Conservation (phyloP, 2,888 invertebrate species). For the Dryomyza anilis region DNA sequence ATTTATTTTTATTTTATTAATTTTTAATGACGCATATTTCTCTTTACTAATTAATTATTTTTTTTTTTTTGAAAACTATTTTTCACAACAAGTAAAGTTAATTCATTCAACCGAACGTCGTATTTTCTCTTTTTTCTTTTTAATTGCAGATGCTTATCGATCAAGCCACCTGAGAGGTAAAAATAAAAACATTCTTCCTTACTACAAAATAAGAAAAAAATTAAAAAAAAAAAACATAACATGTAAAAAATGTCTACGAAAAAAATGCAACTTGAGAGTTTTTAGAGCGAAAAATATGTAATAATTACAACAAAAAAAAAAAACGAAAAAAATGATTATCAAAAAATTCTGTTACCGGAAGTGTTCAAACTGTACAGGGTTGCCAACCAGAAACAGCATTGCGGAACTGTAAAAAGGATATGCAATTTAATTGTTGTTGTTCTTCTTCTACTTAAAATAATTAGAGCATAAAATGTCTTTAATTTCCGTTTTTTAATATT, state of each 20-base stretch:
- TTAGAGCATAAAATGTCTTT: slow-evolving; percentile 28
- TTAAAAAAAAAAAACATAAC: slow-evolving; percentile 40
- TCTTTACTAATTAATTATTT: background rate
- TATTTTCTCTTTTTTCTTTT: slow-evolving; percentile 63
- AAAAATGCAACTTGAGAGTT: slow-evolving; percentile 53
- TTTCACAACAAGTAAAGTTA: slow-evolving; percentile 12
- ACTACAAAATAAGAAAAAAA: slow-evolving; percentile 37
- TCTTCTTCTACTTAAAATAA: too few relatives aligned
- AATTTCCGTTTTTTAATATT: too few relatives aligned
- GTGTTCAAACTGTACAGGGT: slow-evolving; percentile 31
- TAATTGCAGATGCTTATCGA: slow-evolving; percentile 78
- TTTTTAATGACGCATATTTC: background rate
- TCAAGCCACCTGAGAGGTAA: slow-evolving; percentile 78
- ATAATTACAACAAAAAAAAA: slow-evolving; percentile 13
- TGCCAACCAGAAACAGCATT: slow-evolving; percentile 22
- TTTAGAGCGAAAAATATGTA: slow-evolving; percentile 53
- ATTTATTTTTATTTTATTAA: background rate
- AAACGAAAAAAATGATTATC: background rate
- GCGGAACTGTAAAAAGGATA: slow-evolving; percentile 33
- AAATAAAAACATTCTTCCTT: slow-evolving; percentile 41
- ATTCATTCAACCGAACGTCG: slow-evolving; percentile 20
- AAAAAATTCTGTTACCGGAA: slow-evolving; percentile 5
- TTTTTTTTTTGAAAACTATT: too few relatives aligned
- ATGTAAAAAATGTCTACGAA: slow-evolving; percentile 4
- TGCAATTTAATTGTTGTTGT: slow-evolving; percentile 20